phyloP scores from a whole-genome alignment of 1,140 invertebrate genomes.

The Scaptomyza hsui region DNA sequence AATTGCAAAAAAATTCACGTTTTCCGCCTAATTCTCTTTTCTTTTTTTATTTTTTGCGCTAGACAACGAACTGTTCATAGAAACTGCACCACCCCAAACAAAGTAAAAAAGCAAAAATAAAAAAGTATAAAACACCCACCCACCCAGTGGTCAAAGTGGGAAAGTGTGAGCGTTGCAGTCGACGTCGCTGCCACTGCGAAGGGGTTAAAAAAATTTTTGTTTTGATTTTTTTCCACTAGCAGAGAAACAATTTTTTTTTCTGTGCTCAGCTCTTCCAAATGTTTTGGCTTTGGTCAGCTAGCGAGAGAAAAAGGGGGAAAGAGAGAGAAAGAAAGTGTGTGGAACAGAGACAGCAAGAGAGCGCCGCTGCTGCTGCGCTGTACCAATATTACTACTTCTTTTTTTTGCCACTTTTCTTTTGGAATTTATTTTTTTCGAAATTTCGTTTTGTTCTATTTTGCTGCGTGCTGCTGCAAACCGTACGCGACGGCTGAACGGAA shows the following conservation, averaged over 20 bases:
- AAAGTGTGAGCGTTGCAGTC: constrained; percentile 26
- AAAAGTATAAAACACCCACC: constrained; percentile 11
- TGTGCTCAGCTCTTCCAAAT: constrained; percentile 46
- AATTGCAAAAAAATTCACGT: constrained; percentile 73
- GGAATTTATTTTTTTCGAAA: constrained; percentile 60
- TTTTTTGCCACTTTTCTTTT: constrained; percentile 54
- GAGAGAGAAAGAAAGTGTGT: constrained; percentile 22
- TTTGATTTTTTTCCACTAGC: constrained; percentile 75
- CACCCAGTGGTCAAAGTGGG: constrained; percentile 30
- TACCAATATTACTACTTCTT: constrained; percentile 50
- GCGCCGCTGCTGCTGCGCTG: constrained; percentile 63
- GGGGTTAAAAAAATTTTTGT: constrained; percentile 75
- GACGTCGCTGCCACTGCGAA: constrained; percentile 46
- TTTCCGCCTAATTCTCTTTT: constrained; percentile 78
- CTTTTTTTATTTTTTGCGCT: constrained; percentile 57
- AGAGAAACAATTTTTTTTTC: constrained; percentile 29
- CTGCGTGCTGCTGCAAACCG: constrained; percentile 67
- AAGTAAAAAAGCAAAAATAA: neutral
- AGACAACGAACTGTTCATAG: constrained; percentile 46
- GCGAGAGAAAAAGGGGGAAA: constrained; percentile 6
- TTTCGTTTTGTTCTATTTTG: constrained; percentile 67
- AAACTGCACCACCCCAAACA: constrained; percentile 53
- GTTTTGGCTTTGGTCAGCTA: constrained; percentile 51
- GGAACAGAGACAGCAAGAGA: constrained; percentile 31
- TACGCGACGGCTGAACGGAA: constrained; percentile 46